A percentile compares a stretch with the other conserved stretches of the same genome.
Evolutionary conservation across 2,797 vertebrate genomes (phyloP).

Genomic region (Macropus fuliginosus): DNA sequence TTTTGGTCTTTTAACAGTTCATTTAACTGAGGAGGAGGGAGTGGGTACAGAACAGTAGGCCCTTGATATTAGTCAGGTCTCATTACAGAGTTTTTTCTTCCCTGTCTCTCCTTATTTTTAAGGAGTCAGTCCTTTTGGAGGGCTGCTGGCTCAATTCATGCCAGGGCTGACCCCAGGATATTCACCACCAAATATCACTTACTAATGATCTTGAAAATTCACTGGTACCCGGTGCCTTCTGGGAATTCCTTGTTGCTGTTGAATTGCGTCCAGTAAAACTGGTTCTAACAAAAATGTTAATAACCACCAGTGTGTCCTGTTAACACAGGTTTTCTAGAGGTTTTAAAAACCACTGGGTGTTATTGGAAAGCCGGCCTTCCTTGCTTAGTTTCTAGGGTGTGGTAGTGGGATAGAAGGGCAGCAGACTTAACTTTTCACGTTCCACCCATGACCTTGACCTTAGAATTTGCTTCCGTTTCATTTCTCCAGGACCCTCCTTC

Average conservation of each 20-base stretch:
- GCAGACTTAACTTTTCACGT: background rate
- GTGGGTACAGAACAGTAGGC: slow-evolving; percentile 43
- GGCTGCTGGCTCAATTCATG: slow-evolving; percentile 24
- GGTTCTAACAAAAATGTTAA: slow-evolving; percentile 35
- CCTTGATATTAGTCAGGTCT: slow-evolving; percentile 9
- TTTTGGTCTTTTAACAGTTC: slow-evolving; percentile 77
- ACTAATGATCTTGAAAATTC: slow-evolving; percentile 44
- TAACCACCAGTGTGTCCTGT: slow-evolving; percentile 27
- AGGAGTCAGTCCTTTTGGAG: slow-evolving; percentile 3
- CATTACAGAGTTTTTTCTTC: slow-evolving; percentile 10
- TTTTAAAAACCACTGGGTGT: slow-evolving; percentile 7
- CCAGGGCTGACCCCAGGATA: background rate
- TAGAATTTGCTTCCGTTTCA: slow-evolving; percentile 58
- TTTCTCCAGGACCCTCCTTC: background rate
- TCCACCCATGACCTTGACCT: slow-evolving; percentile 40
- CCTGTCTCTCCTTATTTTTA: slow-evolving; percentile 34
- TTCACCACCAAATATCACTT: slow-evolving; percentile 23
- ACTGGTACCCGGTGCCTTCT: slow-evolving; percentile 47
- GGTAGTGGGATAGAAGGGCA: background rate
- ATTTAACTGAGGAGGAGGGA: slow-evolving; percentile 68
- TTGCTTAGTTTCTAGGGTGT: slow-evolving; percentile 3
- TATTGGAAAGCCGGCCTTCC: slow-evolving; percentile 19
- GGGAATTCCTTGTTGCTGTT: slow-evolving; percentile 50
- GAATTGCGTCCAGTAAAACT: slow-evolving; percentile 39
- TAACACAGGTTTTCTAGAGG: slow-evolving; percentile 41